These are phyloP conservation scores for Volucella zonaria DNA, from an alignment of 2,888 invertebrate genomes.

Conservation along the genomic window DNA sequence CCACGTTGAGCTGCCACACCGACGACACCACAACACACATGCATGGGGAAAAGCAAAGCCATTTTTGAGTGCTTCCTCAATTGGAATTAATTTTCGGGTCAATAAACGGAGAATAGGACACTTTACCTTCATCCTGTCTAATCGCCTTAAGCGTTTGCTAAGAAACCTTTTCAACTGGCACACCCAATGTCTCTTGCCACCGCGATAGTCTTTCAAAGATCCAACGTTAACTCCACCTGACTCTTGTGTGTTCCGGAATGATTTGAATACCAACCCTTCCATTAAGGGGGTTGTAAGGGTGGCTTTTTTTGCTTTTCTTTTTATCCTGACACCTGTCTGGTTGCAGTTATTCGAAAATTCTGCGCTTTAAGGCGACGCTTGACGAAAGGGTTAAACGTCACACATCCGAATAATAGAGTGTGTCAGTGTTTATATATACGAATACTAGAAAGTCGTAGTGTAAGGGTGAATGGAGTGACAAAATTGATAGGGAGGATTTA, in stretches of 20 bases:
- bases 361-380: slow-evolving; percentile 8
- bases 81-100: slow-evolving; percentile 41
- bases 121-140: neutral
- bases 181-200: slow-evolving; percentile 7
- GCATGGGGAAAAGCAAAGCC: neutral
- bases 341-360: slow-evolving; percentile 41
- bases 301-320: slow-evolving; percentile 8
- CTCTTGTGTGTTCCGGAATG: slow-evolving; percentile 42
- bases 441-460: too few species aligned
- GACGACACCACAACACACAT: slow-evolving; percentile 9
- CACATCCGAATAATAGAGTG: too few species aligned
- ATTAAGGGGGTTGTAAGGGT: slow-evolving; percentile 23
- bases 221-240: slow-evolving; percentile 52
- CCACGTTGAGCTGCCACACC: neutral
- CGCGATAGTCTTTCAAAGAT: slow-evolving; percentile 21
- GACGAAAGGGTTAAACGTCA: neutral
- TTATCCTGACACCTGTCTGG: slow-evolving; percentile 63
- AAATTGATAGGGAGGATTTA: slow-evolving; percentile 63
- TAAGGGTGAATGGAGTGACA: slow-evolving; percentile 21
- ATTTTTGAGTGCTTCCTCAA: slow-evolving; percentile 11
- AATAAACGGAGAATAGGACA: slow-evolving; percentile 16
- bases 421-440: too few species aligned
- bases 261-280: slow-evolving; percentile 48
- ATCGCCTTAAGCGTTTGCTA: slow-evolving; percentile 27
- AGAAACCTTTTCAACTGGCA: slow-evolving; percentile 46